Evolutionary conservation across 2,113 vertebrate genomes (phyloP), one percentile per base, ranked within the genome.

Genomic region (Hippopotamus amphibius): DNA sequence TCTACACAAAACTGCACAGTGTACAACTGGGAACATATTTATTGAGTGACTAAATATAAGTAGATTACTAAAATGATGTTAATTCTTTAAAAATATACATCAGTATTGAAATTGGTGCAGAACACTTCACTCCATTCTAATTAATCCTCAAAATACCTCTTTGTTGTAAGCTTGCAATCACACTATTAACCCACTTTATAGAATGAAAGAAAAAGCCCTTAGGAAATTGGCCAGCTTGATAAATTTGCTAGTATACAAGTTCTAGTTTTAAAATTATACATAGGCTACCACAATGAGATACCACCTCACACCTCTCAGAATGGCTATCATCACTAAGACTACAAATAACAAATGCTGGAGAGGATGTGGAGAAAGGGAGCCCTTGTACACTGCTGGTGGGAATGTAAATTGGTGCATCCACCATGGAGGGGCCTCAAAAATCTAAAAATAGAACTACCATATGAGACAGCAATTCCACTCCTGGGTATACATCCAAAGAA

Each of bases 201-300:
- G 21, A 92, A 90, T 30, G 33, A 63, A 72, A 89, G 37, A 41
- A 82, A 97, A 72, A 21, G 21, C 0, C 4, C 13, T 13, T 13
- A 72, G 50, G 33, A 91, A 72, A 95, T 3, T 71, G 21, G 13
- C 41, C 63, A 80, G 53, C 19, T 55, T 92, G 48, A 21, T 69
- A 76, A 55, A 0, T 89, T 95, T 76, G 11, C 5, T 87, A 24
- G 11, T 28, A 41, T 37, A 26, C 12, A 83, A 89, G 3, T 41
- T 85, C 63, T 87, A 59, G 55, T 90, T 97, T 91, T 61, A 77
- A 97, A 96, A 81, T 95, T 66, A 90, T 68, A 55, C 14, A 22
- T 13, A 92, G 37, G 41, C 30, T 80, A 57, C 77, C 50, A 57
- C 13, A 37, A 37, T 57, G 33, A 57, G 53, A 7, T 80, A 80